phyloP scores from a whole-genome alignment of 2,113 vertebrate genomes.

The Brienomyrus longianalis region DNA sequence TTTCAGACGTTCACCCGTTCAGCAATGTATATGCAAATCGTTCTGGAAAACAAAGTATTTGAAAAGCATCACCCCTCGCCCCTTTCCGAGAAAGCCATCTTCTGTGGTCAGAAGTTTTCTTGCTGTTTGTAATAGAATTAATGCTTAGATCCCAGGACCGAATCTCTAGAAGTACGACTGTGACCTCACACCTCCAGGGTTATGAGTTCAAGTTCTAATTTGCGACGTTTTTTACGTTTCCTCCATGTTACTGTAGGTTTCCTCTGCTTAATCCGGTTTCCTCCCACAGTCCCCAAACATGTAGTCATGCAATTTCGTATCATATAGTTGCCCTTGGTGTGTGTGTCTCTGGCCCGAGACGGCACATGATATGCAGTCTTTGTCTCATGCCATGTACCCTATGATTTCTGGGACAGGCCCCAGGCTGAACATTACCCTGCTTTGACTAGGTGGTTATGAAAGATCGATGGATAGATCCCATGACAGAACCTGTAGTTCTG shows the following conservation, averaged over 20 bases:
- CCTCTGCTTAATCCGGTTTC: background rate
- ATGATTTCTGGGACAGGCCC: background rate
- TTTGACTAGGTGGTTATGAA: background rate
- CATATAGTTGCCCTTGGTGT: background rate
- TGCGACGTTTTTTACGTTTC: background rate
- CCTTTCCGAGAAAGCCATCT: background rate
- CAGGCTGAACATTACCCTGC: background rate
- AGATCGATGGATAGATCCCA: background rate
- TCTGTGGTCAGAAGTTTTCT: background rate
- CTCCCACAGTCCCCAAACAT: background rate
- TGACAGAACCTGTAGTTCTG: background rate
- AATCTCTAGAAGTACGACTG: background rate
- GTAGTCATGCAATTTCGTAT: background rate
- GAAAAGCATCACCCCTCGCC: background rate
- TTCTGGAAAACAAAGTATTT: background rate
- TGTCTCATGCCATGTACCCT: background rate
- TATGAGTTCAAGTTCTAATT: background rate
- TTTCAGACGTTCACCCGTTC: background rate
- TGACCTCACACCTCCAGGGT: background rate
- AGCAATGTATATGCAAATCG: background rate
- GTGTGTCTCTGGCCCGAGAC: background rate
- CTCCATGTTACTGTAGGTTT: background rate
- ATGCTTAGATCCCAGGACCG: background rate
- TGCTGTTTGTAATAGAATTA: background rate
- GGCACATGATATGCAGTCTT: background rate